These are phyloP conservation scores for Chlorospingus semifuscus DNA, from an alignment of 2,797 vertebrate species.

Conservation along the genomic window DNA sequence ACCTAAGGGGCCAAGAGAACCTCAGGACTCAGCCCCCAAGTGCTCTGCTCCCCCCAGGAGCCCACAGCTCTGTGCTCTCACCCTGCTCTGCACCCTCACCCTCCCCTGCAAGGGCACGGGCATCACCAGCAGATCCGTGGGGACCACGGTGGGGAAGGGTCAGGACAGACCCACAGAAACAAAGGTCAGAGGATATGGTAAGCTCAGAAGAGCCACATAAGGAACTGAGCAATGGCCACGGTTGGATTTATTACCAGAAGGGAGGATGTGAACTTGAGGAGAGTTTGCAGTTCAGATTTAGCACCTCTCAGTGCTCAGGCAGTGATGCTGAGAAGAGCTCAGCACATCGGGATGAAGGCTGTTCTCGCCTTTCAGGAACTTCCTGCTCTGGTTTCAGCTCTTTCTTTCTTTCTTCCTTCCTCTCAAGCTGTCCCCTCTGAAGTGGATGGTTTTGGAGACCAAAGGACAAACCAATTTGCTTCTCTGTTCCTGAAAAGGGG, in stretches of 20 bases:
- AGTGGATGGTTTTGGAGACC: not conserved
- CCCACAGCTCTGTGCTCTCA: not conserved
- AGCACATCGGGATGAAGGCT: not conserved
- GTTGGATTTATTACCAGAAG: not conserved
- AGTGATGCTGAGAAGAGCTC: not conserved
- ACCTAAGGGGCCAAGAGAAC: not conserved
- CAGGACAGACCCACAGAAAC: not conserved
- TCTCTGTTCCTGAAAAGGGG: not conserved
- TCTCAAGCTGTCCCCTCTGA: not conserved
- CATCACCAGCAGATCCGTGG: not conserved
- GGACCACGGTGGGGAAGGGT: not conserved
- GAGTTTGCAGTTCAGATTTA: not conserved
- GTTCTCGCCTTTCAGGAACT: conserved; percentile 29
- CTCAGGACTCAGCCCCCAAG: rapidly evolving
- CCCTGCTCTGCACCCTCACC: not conserved
- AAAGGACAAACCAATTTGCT: not conserved
- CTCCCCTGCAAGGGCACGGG: not conserved
- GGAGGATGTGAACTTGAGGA: not conserved
- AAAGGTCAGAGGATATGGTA: not conserved
- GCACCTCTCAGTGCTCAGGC: not conserved
- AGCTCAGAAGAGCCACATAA: not conserved
- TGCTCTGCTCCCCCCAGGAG: not conserved
- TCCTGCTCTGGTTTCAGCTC: conserved; percentile 43
- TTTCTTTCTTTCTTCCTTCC: conserved; percentile 46
- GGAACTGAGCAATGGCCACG: not conserved